phyloP scores from a whole-genome alignment of 2,888 invertebrate species.

The Agrochola macilenta region DNA sequence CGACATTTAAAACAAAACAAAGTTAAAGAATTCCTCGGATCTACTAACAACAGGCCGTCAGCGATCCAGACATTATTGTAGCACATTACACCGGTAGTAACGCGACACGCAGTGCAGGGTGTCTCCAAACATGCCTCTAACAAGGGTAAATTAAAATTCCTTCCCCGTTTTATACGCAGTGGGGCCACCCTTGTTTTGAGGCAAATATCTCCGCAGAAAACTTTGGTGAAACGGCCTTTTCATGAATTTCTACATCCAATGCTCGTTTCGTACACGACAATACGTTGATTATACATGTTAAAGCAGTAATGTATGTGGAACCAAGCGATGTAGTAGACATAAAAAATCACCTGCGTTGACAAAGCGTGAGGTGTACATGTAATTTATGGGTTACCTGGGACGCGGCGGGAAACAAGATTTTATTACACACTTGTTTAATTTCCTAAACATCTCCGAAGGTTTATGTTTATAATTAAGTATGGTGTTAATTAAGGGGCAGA shows the following conservation, averaged over 20 bases:
- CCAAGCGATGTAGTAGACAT: background rate
- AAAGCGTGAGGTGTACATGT: constrained; percentile 67
- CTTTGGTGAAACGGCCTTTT: constrained; percentile 3
- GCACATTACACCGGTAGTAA: constrained; percentile 68
- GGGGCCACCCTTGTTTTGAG: constrained; percentile 72
- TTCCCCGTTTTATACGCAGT: constrained; percentile 75
- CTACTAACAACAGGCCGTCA: constrained; percentile 41
- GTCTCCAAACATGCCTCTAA: constrained; percentile 77
- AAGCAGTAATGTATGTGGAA: constrained; percentile 35
- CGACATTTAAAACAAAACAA: constrained; percentile 54
- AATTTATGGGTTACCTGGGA: constrained; percentile 78
- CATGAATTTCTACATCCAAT: constrained; percentile 1
- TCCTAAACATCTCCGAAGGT: constrained; percentile 72
- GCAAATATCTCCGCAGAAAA: constrained; percentile 56
- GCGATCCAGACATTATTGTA: constrained; percentile 67
- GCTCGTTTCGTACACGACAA: background rate
- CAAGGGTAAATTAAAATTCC: constrained; percentile 88
- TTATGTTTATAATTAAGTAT: constrained; percentile 71
- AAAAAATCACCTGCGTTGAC: constrained; percentile 61
- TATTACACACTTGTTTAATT: constrained; percentile 81
- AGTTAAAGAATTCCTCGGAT: constrained; percentile 63
- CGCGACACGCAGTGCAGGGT: constrained; percentile 64
- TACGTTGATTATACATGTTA: background rate
- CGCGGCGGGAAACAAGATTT: constrained; percentile 74
- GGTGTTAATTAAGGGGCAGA: constrained; percentile 69